Evolutionary conservation across 2,113 vertebrate species (phyloP), one percentile per base, ranked within the genome.

Genomic region (Hirundichthys speculiger): DNA sequence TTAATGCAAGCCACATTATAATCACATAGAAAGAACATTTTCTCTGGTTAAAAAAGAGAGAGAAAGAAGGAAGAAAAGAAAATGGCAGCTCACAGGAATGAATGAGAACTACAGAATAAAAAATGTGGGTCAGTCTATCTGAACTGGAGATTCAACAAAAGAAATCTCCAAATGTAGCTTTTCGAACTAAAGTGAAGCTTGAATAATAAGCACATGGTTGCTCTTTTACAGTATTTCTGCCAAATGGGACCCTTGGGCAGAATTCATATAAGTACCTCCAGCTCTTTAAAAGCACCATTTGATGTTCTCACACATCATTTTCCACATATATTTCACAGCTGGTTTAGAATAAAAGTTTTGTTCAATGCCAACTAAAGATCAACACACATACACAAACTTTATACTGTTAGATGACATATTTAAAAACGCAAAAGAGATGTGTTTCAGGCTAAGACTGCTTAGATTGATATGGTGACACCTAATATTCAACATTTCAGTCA

Each of bases 201-300:
- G 13, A 49, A 54, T 64, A 69, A 48, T 67, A 42, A 64, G 19
- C 25, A 0, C 61, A 52, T 13, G 14, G 42, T 68, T 66, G 18
- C 47, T 56, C 21, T n/a, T 52, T 41, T 38, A 59, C 19, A 34
- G n/a, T 66, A 43, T 66, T 64, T 30, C 49, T 73, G 45, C 43
- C 52, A 47, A 62, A n/a, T 48, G n/a, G 13, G 54, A 54, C 30
- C 66, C 21, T 42, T 40, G 38, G 18, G 56, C 22, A 43, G 41
- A 22, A 1, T 78, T 65, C 34, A 62, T 21, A n/a, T 46, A 72
- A 18, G 13, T 30, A 10, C 42, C 34, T 20, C 40, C 1, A 3
- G 6, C 68, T 73, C 45, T n/a, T 40, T 53, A 42, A 76, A 70
- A 67, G 20, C 57, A 46, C n/a, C 19, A 57, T 60, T 63, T 66